A percentile compares a stretch with the other conserved stretches of the same genome.
Conservation (phyloP, 2,797 vertebrate genomes). For the Hafferia zeledoni region DNA sequence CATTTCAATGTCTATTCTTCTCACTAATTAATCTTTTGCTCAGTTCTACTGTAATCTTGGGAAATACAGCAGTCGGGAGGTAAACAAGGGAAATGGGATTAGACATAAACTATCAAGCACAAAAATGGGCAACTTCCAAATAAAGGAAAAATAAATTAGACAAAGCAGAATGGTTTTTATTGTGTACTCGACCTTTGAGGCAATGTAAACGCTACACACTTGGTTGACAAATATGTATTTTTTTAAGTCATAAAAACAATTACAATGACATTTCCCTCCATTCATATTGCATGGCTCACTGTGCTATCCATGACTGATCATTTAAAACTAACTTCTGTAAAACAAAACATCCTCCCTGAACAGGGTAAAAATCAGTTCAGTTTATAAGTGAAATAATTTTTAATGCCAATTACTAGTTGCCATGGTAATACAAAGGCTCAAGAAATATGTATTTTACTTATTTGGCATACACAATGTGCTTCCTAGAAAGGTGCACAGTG, state of each 20-base stretch:
- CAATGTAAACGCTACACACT: neutral
- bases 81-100: neutral
- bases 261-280: conserved; percentile 27
- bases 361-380: conserved; percentile 16
- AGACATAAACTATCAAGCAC: neutral
- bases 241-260: conserved; percentile 48
- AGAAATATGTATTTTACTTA: neutral
- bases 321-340: conserved; percentile 43
- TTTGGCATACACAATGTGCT: neutral
- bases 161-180: conserved; percentile 3
- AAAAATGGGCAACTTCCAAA: neutral
- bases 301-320: neutral
- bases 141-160: neutral
- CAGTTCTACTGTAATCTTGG: neutral
- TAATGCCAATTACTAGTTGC: conserved; percentile 53
- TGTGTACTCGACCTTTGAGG: neutral
- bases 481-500: neutral
- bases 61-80: neutral
- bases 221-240: conserved; percentile 12
- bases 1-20: neutral
- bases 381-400: conserved; percentile 50
- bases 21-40: neutral
- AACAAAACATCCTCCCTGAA: conserved; percentile 18
- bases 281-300: neutral
- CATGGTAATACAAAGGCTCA: conserved; percentile 17